Conservation (phyloP, 2,888 invertebrate species). For the Apotomis betuletana region DNA sequence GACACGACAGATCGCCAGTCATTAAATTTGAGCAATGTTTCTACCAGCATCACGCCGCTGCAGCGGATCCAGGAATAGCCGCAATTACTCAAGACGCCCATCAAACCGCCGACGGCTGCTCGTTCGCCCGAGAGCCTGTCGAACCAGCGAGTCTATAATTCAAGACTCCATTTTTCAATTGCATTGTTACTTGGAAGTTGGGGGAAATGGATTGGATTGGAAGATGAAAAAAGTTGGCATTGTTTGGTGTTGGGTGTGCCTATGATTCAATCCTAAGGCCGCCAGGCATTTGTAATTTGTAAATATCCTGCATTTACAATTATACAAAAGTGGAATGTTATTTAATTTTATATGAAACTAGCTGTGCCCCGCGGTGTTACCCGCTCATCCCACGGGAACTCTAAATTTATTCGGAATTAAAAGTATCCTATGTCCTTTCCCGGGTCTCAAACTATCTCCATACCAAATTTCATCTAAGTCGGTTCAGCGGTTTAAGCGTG, state of each 20-base stretch:
- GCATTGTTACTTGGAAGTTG: constrained; percentile 51
- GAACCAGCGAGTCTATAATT: constrained; percentile 64
- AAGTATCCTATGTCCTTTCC: no score
- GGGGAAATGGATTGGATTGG: constrained; percentile 36
- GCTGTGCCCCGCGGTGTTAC: no score
- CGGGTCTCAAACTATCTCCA: no score
- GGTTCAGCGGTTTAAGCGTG: no score
- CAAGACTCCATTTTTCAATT: constrained; percentile 63
- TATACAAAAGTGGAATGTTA: no score
- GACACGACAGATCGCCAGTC: neutral
- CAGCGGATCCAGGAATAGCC: constrained; percentile 54
- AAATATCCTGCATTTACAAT: no score
- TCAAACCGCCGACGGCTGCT: constrained; percentile 56
- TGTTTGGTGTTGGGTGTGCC: neutral
- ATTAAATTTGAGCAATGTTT: neutral
- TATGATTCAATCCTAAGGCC: no score
- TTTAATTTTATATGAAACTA: no score
- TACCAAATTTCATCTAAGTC: no score
- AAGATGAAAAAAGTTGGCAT: constrained; percentile 10
- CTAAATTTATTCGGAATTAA: no score
- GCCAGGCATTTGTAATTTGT: no score
- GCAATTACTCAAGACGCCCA: constrained; percentile 65
- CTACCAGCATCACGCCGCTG: neutral
- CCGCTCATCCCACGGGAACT: no score
- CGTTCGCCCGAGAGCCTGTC: constrained; percentile 75